Percentiles rank a stretch among this genome's conserved stretches.
phyloP scores from a whole-genome alignment of 2,888 invertebrate genomes.

The Drosophila melanosoma region DNA sequence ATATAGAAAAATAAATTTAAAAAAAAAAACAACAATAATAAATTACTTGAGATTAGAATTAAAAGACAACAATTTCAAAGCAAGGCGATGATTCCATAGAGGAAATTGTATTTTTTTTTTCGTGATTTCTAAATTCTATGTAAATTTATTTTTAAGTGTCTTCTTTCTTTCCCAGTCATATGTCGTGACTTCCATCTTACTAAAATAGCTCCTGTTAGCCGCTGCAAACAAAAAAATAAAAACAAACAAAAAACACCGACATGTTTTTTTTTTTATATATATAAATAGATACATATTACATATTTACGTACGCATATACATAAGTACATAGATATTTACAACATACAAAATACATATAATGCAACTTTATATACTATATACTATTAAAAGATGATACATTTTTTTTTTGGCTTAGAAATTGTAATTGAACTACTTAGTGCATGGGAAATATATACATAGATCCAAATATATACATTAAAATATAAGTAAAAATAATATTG shows the following conservation, averaged over 20 bases:
- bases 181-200: conserved; percentile 21
- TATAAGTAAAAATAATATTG: conserved; percentile 8
- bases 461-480: conserved; percentile 2
- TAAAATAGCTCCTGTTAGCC: conserved; percentile 23
- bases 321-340: conserved; percentile 27
- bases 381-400: conserved; percentile 21
- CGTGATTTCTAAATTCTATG: conserved; percentile 4
- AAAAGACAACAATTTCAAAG: conserved; percentile 4
- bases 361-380: conserved; percentile 17
- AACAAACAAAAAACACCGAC: conserved; percentile 1
- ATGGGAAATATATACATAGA: conserved; percentile 25
- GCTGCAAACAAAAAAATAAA: conserved; percentile 1
- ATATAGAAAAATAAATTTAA: conserved; percentile 9
- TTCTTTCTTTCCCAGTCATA: conserved; percentile 24
- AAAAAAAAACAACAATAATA: conserved; percentile 19
- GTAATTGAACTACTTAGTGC: conserved; percentile 42
- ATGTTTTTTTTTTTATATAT: conserved; percentile 40
- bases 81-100: conserved; percentile 16
- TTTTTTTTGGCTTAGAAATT: conserved; percentile 56
- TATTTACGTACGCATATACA: conserved; percentile 23
- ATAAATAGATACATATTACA: conserved; percentile 19
- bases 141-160: conserved; percentile 14
- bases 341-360: conserved; percentile 27
- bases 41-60: conserved; percentile 23
- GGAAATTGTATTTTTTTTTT: conserved; percentile 3